These are phyloP conservation scores for Shinisaurus crocodilurus DNA, from an alignment of 2,113 vertebrate genomes.

Conservation along the genomic window DNA sequence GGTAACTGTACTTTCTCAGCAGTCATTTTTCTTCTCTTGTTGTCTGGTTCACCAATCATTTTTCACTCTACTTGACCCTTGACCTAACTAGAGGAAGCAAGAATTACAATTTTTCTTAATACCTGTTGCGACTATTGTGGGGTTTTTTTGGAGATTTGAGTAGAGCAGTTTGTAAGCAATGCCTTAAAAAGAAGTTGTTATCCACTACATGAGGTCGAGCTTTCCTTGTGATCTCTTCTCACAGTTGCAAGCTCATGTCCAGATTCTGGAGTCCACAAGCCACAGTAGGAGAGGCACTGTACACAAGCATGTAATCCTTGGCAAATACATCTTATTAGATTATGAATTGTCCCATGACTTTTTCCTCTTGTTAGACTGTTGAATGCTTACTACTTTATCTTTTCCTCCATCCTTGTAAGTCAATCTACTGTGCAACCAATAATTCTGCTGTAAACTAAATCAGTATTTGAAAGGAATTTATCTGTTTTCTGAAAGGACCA, in stretches of 20 bases:
- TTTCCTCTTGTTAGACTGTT: neutral
- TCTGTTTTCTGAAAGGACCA: slow-evolving; percentile 11
- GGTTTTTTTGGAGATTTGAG: slow-evolving; percentile 13
- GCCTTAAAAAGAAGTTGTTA: neutral
- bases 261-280: neutral
- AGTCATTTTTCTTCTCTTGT: slow-evolving; percentile 56
- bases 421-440: neutral
- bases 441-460: neutral
- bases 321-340: neutral
- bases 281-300: neutral
- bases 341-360: neutral
- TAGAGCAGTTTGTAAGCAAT: slow-evolving; percentile 8
- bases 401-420: neutral
- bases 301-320: neutral
- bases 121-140: slow-evolving; percentile 34
- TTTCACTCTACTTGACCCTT: slow-evolving; percentile 56
- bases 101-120: slow-evolving; percentile 48
- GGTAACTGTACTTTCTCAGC: slow-evolving; percentile 45
- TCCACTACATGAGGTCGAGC: neutral
- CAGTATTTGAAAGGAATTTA: slow-evolving; percentile 26
- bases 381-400: neutral
- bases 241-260: neutral
- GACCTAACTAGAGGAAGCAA: slow-evolving; percentile 41
- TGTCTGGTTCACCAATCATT: slow-evolving; percentile 39
- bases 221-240: slow-evolving; percentile 11